Conservation (phyloP, 2,797 vertebrate species). For the Okamejei kenojei region DNA sequence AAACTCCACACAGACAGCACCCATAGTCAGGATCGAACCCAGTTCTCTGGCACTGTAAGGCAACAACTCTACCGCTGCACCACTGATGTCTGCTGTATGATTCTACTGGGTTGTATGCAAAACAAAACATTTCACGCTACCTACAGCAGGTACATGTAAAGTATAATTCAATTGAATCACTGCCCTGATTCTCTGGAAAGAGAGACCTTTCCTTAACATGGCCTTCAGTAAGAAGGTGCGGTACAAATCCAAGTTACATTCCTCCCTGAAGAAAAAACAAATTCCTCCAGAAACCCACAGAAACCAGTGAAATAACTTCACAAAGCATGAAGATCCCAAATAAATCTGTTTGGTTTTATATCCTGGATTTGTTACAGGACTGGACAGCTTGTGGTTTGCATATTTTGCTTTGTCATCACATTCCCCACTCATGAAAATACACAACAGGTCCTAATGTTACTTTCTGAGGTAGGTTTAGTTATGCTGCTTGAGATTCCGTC, state of each 20-base stretch:
- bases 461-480: not conserved
- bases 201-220: not conserved
- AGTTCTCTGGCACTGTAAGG: too few relatives aligned
- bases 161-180: too few relatives aligned
- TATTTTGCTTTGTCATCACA: not conserved
- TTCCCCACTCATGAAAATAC: not conserved
- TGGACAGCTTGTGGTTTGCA: not conserved
- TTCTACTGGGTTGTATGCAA: too few relatives aligned
- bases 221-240: not conserved
- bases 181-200: not conserved
- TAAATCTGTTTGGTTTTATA: not conserved
- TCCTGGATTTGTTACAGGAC: not conserved
- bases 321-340: not conserved
- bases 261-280: not conserved
- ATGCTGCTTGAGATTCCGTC: not conserved
- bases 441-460: not conserved
- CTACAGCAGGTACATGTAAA: too few relatives aligned
- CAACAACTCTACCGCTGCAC: too few relatives aligned
- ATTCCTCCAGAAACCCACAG: not conserved
- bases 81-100: too few relatives aligned
- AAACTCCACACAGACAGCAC: too few relatives aligned
- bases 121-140: too few relatives aligned
- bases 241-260: not conserved
- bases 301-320: not conserved
- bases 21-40: too few relatives aligned